Evolutionary conservation across 2,113 vertebrate species (phyloP), one percentile per base, ranked within the genome.

Genomic region (Lathamus discolor): DNA sequence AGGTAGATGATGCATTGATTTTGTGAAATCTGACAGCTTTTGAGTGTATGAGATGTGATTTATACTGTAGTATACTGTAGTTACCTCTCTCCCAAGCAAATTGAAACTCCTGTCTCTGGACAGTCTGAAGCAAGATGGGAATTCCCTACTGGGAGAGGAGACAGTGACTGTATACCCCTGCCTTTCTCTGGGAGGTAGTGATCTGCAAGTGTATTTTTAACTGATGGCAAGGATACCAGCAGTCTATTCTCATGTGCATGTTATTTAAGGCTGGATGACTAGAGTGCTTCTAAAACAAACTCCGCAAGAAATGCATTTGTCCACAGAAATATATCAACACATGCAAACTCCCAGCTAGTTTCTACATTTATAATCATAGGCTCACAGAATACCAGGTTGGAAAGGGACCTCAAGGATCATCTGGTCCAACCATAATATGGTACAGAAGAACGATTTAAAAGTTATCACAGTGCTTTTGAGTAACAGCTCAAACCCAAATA

Each of bases 221-320:
- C 94, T 90, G 92, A 93, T 67, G 82, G 88, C 86, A 94, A 84
- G 81, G 82, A 96, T 88, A 90, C 46, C 88, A 92, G 82, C 92
- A 94, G 85, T 37, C 90, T 94, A 22, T 86, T 96, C 95, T 94
- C 95, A 87, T 39, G 13, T 87, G 92, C 69, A 5, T 64, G 54
- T 96, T 96, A 96, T 23, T 96, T 51, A 89, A 93, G 88, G 93
- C 35, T 87, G 88, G 96, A 87, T 82, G 90, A 80, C 76, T 83
- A 83, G 35, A 96, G 82, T 87, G 85, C 85, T 94, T 92, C 90
- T 92, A 83, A 96, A 96, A 89, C 51, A 63, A 92, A 79, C 79
- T 88, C 79, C 22, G 43, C 55, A 91, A 86, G 62, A 83, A 92
- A 84, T 20, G 62, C 16, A 13, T 52, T 93, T 73, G 81, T 81